A percentile compares a stretch with the other conserved stretches of the same genome.
Conservation (phyloP, 1,140 invertebrate species). For the Zaprionus vittiger region DNA sequence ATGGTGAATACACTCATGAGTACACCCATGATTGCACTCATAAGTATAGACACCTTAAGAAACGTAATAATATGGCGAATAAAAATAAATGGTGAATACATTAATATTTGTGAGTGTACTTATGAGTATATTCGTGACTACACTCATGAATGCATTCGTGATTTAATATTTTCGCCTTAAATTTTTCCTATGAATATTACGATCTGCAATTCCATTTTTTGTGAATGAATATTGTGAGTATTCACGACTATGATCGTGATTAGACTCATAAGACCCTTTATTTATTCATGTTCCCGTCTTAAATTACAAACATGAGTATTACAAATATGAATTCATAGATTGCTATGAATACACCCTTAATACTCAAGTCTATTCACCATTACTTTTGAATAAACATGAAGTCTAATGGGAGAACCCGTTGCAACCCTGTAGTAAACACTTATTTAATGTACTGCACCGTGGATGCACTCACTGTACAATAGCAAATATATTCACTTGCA, state of each 20-base stretch:
- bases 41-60: neutral
- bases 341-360: neutral
- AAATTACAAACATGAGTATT: neutral
- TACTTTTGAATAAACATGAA: neutral
- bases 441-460: neutral
- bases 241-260: too few relatives aligned
- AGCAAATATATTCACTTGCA: constrained; percentile 8
- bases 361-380: neutral
- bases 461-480: neutral
- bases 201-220: too few relatives aligned
- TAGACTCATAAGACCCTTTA: too few relatives aligned
- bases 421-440: neutral
- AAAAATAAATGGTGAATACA: neutral
- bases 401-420: neutral
- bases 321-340: neutral
- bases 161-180: too few relatives aligned
- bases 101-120: neutral
- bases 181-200: too few relatives aligned
- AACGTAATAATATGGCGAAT: neutral
- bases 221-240: neutral
- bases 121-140: neutral
- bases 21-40: neutral
- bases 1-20: neutral
- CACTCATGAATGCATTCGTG: neutral
- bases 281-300: neutral